These are phyloP conservation scores for Cydia splendana DNA, from an alignment of 1,140 invertebrate species.

Conservation along the genomic window DNA sequence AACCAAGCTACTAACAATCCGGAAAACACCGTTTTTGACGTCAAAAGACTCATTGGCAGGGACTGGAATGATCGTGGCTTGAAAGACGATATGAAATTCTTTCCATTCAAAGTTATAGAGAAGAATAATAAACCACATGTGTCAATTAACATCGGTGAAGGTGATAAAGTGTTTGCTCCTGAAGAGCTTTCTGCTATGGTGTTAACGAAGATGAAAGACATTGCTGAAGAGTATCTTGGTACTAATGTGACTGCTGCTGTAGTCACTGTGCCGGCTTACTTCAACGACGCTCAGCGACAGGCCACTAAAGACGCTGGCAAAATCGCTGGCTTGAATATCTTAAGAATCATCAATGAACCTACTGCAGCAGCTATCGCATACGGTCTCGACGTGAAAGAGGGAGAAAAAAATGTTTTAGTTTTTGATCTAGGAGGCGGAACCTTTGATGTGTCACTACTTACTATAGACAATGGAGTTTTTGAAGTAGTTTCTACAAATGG, in stretches of 20 bases:
- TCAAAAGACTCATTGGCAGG: slow-evolving; percentile 87
- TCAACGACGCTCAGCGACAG: slow-evolving; percentile 81
- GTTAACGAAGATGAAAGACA: slow-evolving; percentile 84
- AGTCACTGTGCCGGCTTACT: slow-evolving; percentile 83
- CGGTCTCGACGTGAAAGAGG: slow-evolving; percentile 83
- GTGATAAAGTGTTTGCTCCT: slow-evolving; percentile 86
- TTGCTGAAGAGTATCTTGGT: slow-evolving; percentile 81
- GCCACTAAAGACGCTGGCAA: slow-evolving; percentile 85
- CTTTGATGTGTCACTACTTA: slow-evolving; percentile 91
- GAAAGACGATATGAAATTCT: slow-evolving; percentile 86
- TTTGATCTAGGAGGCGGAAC: slow-evolving; percentile 74
- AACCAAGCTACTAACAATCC: slow-evolving; percentile 84
- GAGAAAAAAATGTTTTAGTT: slow-evolving; percentile 68
- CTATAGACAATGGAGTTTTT: slow-evolving; percentile 89
- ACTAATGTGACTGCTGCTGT: slow-evolving; percentile 82
- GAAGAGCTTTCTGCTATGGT: slow-evolving; percentile 93
- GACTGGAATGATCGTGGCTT: slow-evolving; percentile 85
- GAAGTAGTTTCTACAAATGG: slow-evolving; percentile 88
- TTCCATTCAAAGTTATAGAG: slow-evolving; percentile 85
- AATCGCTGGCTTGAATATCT: slow-evolving; percentile 87
- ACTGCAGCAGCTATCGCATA: slow-evolving; percentile 90
- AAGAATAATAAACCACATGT: slow-evolving; percentile 85
- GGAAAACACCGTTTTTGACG: slow-evolving; percentile 89
- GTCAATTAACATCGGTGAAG: slow-evolving; percentile 86
- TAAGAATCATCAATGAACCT: slow-evolving; percentile 88